These are phyloP conservation scores for Mesorhabditis spiculigera DNA, from an alignment of 2,888 invertebrate species.

Conservation along the genomic window DNA sequence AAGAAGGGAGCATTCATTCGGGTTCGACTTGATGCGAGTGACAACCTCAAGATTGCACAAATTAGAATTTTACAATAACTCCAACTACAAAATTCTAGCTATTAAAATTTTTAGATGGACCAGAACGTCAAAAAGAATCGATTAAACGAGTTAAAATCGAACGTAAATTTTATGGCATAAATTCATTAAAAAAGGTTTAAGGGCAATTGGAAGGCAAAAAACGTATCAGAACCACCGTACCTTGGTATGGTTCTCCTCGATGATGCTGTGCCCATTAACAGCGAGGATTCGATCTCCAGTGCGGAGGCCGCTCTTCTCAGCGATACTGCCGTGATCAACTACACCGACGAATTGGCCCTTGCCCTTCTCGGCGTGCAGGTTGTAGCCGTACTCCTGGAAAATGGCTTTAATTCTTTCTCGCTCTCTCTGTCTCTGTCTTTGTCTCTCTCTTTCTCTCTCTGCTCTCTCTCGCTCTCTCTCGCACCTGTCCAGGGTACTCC, in stretches of 20 bases:
- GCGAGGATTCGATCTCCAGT: constrained; percentile 55
- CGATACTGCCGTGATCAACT: neutral
- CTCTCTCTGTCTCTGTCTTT: neutral
- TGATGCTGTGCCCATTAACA: constrained; percentile 53
- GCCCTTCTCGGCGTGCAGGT: constrained; percentile 52
- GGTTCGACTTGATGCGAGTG: constrained; percentile 47
- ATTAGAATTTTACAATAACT: no score
- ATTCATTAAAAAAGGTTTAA: neutral
- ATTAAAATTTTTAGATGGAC: no score
- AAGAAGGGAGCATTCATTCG: constrained; percentile 74
- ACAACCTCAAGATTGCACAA: constrained; percentile 39
- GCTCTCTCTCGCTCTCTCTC: constrained; percentile 17
- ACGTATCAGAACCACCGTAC: constrained; percentile 19
- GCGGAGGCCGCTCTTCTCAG: constrained; percentile 36
- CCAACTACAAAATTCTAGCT: no score
- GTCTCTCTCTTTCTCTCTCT: neutral
- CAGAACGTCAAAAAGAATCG: no score
- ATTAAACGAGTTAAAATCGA: no score
- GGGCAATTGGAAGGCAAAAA: neutral
- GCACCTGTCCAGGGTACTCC: constrained; percentile 24
- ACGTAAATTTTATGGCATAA: no score
- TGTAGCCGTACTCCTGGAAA: constrained; percentile 55
- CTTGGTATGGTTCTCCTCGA: constrained; percentile 49
- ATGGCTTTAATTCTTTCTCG: neutral
- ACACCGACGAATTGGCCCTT: constrained; percentile 53